Conservation (phyloP, 1,140 invertebrate genomes). For the Arion vulgaris region DNA sequence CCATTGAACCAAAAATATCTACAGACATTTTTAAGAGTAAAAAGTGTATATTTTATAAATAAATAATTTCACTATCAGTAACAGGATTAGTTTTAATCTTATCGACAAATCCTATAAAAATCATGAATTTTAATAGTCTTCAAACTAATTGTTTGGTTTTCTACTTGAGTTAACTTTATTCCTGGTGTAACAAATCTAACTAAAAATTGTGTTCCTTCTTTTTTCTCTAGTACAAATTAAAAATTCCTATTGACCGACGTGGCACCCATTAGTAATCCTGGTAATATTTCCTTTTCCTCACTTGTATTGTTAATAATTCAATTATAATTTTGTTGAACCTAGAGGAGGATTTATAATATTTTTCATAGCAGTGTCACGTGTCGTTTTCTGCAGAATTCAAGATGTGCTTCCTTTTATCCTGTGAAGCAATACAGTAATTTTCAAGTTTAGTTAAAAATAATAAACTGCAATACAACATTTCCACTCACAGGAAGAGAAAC, state of each 20-base stretch:
- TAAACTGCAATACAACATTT: background rate
- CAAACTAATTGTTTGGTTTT: conserved; percentile 1
- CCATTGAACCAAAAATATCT: background rate
- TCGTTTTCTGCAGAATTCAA: background rate
- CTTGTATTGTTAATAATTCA: background rate
- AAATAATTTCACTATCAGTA: background rate
- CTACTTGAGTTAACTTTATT: background rate
- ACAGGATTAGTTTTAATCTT: conserved; percentile 3
- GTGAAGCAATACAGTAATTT: background rate
- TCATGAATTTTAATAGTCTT: conserved; percentile 6
- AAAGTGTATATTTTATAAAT: no score
- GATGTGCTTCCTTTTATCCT: background rate
- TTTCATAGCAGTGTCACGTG: background rate
- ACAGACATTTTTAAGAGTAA: no score
- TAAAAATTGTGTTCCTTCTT: background rate
- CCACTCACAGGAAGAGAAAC: background rate
- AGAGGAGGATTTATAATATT: background rate
- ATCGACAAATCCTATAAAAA: background rate
- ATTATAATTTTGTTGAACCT: conserved; percentile 5
- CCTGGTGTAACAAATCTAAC: background rate
- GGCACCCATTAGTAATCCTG: background rate
- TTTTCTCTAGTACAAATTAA: background rate
- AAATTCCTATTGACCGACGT: background rate
- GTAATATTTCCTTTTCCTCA: background rate
- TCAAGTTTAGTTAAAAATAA: background rate